Base-by-base conservation (phyloP, 2,797 vertebrate species). In the Serranus cabrilla region DNA sequence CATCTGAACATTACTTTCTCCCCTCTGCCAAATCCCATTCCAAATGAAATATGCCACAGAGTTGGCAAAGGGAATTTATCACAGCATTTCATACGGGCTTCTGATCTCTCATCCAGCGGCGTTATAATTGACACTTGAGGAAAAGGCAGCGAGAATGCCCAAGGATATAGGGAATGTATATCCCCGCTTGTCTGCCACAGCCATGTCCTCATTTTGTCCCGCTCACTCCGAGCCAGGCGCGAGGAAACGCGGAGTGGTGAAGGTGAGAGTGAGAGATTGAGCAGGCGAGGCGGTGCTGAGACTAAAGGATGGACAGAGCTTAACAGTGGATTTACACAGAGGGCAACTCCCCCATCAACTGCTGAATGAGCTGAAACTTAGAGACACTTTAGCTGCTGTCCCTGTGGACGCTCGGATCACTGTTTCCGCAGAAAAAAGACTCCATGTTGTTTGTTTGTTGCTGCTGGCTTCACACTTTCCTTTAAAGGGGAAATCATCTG, bases 251-350 rank as follows among this genome's bases (percentile, higher is more conserved):
- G n/a, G 58, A 69, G 37, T 39, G 62, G 14, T 80, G 79, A 84
- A 83, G 83, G 82, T 81, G 82, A 84, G 52, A 57, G 54, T 2
- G 3, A 61, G 59, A 71, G 37, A 62, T 60, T 52, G 20, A 60
- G 72, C 34, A 27, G 56, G 52, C 8, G 57, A 70, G 60, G 66
- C 43, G n/a, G 46, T 5, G 49, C 51, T 46, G 76, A 20, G 71
- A 55, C 55, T 55, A 21, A 60, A 74, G 18, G 66, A 81, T 60
- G 78, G 77, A 49, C 42, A 54, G 72, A 84, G 80, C 72, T 88
- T 83, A 80, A 78, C 71, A 71, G 81, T 74, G 89, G 80, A 91
- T 91, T 91, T 87, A 84, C 82, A 76, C 76, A 79, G 57, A 74
- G 72, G 79, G 77, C 58, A 74, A 81, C 79, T 79, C 13, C 56